Base-by-base conservation (phyloP, 2,888 invertebrate genomes). In the Frankliniella intonsa region DNA sequence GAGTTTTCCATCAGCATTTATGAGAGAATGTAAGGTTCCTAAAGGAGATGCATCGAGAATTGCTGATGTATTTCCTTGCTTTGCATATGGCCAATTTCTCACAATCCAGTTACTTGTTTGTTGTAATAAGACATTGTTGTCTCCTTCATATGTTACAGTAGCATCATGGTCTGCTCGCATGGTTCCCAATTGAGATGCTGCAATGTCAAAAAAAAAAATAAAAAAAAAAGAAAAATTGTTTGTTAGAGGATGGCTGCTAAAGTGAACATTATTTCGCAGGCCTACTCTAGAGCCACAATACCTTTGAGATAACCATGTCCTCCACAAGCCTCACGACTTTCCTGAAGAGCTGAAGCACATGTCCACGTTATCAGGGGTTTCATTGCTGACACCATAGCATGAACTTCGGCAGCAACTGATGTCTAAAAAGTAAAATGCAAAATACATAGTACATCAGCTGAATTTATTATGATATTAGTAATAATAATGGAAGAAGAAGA, bases 101-200 rank as follows among this genome's bases (percentile, higher is more conserved):
- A 55, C 38, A 22, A 97, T 89, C 93, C 95, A 97, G 89, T 97
- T 97, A 86, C 95, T 94, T 0, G 95, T 93, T 88, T 97, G 97
- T 86, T 97, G 97, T 0, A 94, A 91, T 5, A 98, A 90, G 38
- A 97, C 97, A 88, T 95, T 97, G 89, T 97, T 97, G 89, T 97
- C 97, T 0, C 97, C 97, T 87, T 97, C 97, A 88, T 96, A 97
- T 0, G 97, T 97, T 82, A 95, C 94, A 76, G 94, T 94, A 0
- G 97, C 94, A 88, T 98, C 98, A 88, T 96, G 94, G 88, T 95
- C 95, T 86, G 93, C 93, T 14, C 96, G 91, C 83, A 98, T 89
- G 84, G 94, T 94, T 62, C 97, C 97, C 49, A 98, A 89, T 85
- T 95, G 93, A 25, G 96, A 91, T n/a, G 94, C 93, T 92, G 87